Evolutionary conservation across 2,797 vertebrate genomes (phyloP).

Genomic region (Phrynocephalus guinanensis): DNA sequence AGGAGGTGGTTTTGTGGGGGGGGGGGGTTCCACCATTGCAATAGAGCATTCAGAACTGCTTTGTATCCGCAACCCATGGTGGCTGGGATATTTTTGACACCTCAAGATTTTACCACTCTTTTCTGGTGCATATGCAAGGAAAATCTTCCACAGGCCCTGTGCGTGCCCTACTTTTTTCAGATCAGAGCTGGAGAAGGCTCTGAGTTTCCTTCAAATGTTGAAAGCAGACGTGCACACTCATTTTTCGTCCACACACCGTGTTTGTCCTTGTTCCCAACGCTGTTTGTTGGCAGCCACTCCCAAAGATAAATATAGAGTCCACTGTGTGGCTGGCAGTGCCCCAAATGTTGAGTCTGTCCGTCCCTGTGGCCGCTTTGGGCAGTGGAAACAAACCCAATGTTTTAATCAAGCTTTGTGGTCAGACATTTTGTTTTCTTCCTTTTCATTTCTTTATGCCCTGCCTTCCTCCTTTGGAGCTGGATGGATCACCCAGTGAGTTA

Average conservation of each 20-base stretch:
- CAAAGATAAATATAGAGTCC: background rate
- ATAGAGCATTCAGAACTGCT: background rate
- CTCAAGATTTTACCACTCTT: background rate
- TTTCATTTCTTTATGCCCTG: no score
- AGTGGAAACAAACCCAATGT: background rate
- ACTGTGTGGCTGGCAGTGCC: background rate
- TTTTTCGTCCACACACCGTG: accelerated
- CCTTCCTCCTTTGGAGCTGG: no score
- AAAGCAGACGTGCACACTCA: accelerated
- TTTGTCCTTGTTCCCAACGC: background rate
- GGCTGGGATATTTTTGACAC: background rate
- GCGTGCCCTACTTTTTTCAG: background rate
- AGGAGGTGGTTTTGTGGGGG: no score
- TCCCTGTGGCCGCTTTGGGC: accelerated
- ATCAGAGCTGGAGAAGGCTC: background rate
- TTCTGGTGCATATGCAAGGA: no score
- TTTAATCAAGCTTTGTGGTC: background rate
- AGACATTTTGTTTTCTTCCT: no score
- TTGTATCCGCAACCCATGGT: no score
- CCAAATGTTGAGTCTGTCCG: accelerated
- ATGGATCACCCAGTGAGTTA: no score
- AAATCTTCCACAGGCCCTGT: background rate
- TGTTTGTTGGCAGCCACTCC: accelerated
- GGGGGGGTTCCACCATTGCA: no score
- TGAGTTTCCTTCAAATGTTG: background rate